Evolutionary conservation across 92 coral and sea anemone species (phyloP), one percentile per base, ranked within the genome.

Genomic region (Nematostella vectensis): DNA sequence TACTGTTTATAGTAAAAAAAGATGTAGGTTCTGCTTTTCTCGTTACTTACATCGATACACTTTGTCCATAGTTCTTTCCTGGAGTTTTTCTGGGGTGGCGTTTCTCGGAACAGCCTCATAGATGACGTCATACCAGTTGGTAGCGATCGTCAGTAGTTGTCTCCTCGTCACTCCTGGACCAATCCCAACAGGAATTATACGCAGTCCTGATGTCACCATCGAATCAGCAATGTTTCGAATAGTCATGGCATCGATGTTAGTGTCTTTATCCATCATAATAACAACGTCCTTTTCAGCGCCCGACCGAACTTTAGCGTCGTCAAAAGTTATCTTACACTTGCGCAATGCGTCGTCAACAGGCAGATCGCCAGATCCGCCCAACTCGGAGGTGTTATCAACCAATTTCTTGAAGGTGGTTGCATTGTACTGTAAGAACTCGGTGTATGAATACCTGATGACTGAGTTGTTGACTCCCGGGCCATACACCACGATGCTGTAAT

Each of bases 251-350:
- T 29, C 42, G 29, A 30, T 16, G 12, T 38, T 16, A 12, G 70
- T 51, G 11, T 25, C 58, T 24, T 64, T 51, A 42, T 64, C 70
- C 9, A 44, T 51, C 59, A 64, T 64, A 11, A 64, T 29, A 0
- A 64, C 61, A 2, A 53, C 70, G 19, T 31, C 61, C 42, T 53
- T 64, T n/a, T 64, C 70, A 4, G 70, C 40, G 40, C 53, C 42
- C 27, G 42, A 25, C 27, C 70, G 50, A 33, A 63, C 69, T 15
- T 52, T 33, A 12, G 58, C 21, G 48, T 63, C 69, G 16, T 36
- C 43, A 31, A 63, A 63, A 36, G 57, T 22, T 20, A 11, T 48
- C 36, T 63, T 51, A 38, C 69, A 63, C 55, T 15, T 20, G 2
- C 17, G 13, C 43, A 63, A 37, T 24, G 69, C 20, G 1, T 15